Conservation (phyloP, 2,113 vertebrate species). For the Chelonoidis abingdonii region DNA sequence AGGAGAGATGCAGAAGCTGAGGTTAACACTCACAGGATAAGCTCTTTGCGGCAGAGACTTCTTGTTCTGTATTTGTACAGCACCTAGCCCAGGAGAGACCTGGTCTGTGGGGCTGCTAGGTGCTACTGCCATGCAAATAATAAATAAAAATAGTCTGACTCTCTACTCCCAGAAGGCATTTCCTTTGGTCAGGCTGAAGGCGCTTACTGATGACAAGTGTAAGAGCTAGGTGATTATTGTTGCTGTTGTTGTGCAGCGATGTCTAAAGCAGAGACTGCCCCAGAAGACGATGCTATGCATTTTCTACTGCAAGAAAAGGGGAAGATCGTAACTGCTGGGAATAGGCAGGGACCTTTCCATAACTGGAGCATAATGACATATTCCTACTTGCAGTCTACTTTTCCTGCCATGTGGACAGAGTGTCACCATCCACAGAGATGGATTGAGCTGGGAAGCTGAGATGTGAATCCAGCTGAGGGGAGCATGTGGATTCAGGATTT, state of each 20-base stretch:
- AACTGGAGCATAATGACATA: background rate
- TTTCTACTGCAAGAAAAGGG: background rate
- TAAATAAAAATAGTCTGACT: background rate
- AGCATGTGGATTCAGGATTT: background rate
- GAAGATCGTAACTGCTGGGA: background rate
- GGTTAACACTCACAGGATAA: background rate
- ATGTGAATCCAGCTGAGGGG: too few relatives aligned
- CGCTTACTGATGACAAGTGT: background rate
- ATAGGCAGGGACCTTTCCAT: background rate
- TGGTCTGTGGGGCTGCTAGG: background rate
- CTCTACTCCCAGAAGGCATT: background rate
- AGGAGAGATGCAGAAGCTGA: background rate
- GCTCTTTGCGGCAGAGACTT: background rate
- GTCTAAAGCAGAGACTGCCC: background rate
- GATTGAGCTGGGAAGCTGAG: background rate
- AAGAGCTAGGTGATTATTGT: background rate
- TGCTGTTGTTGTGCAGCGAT: background rate
- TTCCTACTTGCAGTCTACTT: background rate
- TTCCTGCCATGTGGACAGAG: background rate
- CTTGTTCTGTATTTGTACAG: background rate
- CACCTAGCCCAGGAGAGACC: background rate
- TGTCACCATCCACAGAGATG: too few relatives aligned
- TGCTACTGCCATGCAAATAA: background rate
- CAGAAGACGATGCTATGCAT: background rate
- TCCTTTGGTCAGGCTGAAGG: background rate